Percentiles rank a stretch among this genome's conserved stretches.
phyloP scores from a whole-genome alignment of 2,888 invertebrate genomes.

The Drosophila peninsularis region DNA sequence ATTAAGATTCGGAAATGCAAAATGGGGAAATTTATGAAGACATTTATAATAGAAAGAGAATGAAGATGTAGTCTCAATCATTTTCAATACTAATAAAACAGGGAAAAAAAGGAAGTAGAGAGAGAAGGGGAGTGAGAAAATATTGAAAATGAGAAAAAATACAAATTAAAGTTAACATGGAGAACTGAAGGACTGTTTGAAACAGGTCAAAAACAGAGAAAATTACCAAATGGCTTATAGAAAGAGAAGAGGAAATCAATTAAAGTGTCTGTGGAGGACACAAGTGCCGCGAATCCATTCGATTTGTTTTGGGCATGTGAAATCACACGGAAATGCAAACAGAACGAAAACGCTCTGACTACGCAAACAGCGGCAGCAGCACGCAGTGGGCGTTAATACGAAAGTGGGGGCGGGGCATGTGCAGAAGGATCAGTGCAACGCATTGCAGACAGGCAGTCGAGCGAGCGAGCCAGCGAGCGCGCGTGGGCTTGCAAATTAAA shows the following conservation, averaged over 20 bases:
- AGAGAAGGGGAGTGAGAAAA: not conserved
- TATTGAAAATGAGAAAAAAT: not conserved
- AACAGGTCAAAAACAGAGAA: not conserved
- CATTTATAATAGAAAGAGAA: not conserved
- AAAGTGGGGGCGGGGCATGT: constrained; percentile 31
- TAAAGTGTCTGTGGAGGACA: constrained; percentile 40
- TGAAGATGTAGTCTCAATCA: no score
- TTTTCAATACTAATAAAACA: no score
- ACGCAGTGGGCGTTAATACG: constrained; percentile 13
- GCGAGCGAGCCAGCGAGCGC: not conserved
- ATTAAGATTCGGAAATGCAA: not conserved
- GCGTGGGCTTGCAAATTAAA: constrained; percentile 65
- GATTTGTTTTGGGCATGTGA: constrained; percentile 52
- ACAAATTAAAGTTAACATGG: not conserved
- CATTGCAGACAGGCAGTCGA: constrained; percentile 16
- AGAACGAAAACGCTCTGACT: constrained; percentile 26
- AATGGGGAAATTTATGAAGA: constrained; percentile 6
- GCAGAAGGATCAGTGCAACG: constrained; percentile 49
- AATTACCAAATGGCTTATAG: not conserved
- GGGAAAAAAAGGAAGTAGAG: not conserved
- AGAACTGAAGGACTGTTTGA: not conserved
- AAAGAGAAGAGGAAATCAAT: constrained; percentile 44
- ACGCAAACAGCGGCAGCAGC: constrained; percentile 25
- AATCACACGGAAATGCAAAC: constrained; percentile 62
- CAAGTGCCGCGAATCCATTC: constrained; percentile 24